Evolutionary conservation across 2,888 invertebrate genomes (phyloP), one percentile per base, ranked within the genome.

Genomic region (Cheilosia urbana): DNA sequence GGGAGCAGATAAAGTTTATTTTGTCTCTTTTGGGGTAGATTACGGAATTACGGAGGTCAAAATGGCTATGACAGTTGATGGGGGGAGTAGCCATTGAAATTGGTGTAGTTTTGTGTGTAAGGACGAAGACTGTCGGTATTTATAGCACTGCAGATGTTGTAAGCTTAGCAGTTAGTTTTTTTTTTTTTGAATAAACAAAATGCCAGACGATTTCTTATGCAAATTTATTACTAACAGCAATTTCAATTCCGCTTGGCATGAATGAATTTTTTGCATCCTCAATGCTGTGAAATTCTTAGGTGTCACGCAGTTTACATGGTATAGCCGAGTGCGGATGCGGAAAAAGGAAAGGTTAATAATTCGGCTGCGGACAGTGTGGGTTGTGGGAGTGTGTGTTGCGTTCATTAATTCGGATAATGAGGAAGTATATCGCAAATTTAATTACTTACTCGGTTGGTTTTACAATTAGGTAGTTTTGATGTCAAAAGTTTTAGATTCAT

Each of bases 381-480:
- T 1, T 4, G 4, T 1, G 15, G 4, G 40, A 40, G 62, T 72
- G 62, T 75, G 30, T 75, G 37, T 40, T 42, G 73, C 53, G 40
- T 65, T 73, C 47, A 63, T 84, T 69, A 75, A 58, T 69, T 53
- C 21, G 57, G 75, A 65, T 69, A 79, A 79, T 79, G 65, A 79
- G 71, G 79, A 78, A 75, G 79, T 63, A 79, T 87, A 87, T 81
- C 77, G 80, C 77, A 75, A 80, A 87, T 87, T 87, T 75, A 87
- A 87, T 87, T 87, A 87, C 77, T 79, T 84, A 57, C 58, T 62
- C 81, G 79, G 75, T 83, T 77, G 75, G 77, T 81, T 84, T 87
- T 73, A 82, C 77, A 87, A 87, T 87, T 87, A 83, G 72, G 72
- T 81, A 87, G 80, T 87, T 87, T 87, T 87, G 77, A 83, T 83